Percentiles rank a stretch among this genome's conserved stretches.
These are phyloP conservation scores for Albula glossodonta DNA, from an alignment of 2,113 vertebrate genomes.

Conservation along the genomic window DNA sequence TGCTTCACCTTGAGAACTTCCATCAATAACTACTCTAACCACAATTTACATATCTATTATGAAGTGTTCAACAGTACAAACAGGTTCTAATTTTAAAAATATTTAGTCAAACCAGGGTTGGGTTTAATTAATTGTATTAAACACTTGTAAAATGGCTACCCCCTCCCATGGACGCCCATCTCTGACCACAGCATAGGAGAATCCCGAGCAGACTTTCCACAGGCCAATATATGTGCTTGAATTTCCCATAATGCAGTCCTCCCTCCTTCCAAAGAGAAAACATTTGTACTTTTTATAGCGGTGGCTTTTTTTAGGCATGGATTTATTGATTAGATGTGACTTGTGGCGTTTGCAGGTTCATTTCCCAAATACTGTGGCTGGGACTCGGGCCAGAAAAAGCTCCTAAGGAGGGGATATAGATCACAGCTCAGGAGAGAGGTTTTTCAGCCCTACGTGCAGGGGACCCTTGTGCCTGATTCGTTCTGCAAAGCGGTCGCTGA, in stretches of 20 bases:
- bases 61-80: too few species aligned
- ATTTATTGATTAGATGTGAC: background rate
- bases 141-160: background rate
- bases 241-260: background rate
- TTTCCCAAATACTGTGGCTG: constrained; percentile 1
- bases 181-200: background rate
- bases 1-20: too few species aligned
- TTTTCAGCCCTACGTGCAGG: background rate
- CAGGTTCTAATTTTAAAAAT: background rate
- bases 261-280: background rate
- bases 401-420: background rate
- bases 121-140: background rate
- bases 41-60: background rate
- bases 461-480: background rate
- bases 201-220: background rate
- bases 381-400: background rate
- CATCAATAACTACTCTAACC: background rate
- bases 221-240: background rate
- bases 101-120: background rate
- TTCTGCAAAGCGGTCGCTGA: too few species aligned
- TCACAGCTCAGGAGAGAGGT: background rate
- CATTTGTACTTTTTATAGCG: constrained; percentile 5
- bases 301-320: background rate
- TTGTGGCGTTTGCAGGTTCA: background rate
- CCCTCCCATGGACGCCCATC: background rate